Evolutionary conservation across 1,140 invertebrate genomes (phyloP), one percentile per base, ranked within the genome.

Genomic region (Aricia agestis): DNA sequence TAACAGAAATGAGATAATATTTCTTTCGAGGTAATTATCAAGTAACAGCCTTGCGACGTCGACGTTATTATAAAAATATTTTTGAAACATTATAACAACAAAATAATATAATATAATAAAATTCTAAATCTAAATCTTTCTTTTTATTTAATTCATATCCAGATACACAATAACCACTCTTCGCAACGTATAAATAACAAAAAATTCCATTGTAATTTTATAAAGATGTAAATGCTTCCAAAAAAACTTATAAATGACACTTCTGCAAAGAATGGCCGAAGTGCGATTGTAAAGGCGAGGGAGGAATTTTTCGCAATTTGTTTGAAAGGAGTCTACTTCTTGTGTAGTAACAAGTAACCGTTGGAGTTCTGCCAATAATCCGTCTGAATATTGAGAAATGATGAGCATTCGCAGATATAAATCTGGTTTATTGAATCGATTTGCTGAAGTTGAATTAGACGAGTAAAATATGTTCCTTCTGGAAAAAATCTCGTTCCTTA

Each of bases 341-440:
- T 63, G 19, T 63, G 6, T 63, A 63, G 59, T 63, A 63, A 63
- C 19, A 63, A 63, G 17, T 25, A 63, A 19, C 59, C 6, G 18
- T 25, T 63, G 59, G 59, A 63, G 59, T 63, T 25, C 18, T 63
- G 59, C 59, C 59, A 63, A 63, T 63, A 63, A 63, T 19, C 59
- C 59, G 59, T 63, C 59, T n/a, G 59, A 63, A 63, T 63, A 63
- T 63, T 63, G 59, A 63, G 59, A 25, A 63, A 63, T 63, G 59
- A 63, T 63, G 59, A 63, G 59, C 18, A 63, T 63, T 63, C 59
- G 18, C 59, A 19, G 59, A 63, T 63, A 63, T 63, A 63, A 63
- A 63, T 63, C 59, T 63, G 59, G 18, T 63, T 63, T 63, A 63
- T 63, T 63, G 59, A 63, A 63, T 63, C 59, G 59, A 63, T 63